These are phyloP conservation scores for Uromys caudimaculatus DNA, from an alignment of 2,797 vertebrate genomes.

Conservation along the genomic window DNA sequence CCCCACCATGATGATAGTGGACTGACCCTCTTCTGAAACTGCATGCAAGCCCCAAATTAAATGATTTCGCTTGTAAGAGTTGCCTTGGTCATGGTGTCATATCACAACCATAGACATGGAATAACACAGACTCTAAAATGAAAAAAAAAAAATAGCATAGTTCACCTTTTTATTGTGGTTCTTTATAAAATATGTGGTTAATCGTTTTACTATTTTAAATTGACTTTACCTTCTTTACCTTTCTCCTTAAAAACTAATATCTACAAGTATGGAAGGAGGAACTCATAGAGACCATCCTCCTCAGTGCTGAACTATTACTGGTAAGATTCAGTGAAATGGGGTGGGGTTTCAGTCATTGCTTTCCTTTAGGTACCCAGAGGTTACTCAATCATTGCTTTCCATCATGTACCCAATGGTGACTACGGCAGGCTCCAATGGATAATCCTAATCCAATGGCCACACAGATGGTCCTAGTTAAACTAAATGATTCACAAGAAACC, in stretches of 20 bases:
- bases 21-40: neutral
- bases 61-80: neutral
- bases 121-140: neutral
- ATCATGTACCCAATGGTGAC: neutral
- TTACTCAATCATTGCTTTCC: neutral
- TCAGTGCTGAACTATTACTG: neutral
- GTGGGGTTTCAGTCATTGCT: neutral
- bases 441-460: neutral
- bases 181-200: slow-evolving; percentile 22
- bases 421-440: neutral
- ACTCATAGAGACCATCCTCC: neutral
- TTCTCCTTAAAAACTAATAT: neutral
- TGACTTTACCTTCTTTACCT: neutral
- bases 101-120: neutral
- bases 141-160: neutral
- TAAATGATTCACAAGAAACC: neutral
- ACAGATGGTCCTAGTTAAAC: neutral
- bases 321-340: neutral
- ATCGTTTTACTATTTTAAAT: neutral
- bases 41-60: neutral
- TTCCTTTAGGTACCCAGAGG: neutral
- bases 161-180: neutral
- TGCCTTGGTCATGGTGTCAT: neutral
- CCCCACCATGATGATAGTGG: too few species aligned
- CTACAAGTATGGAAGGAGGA: neutral